Conservation (phyloP, 2,888 invertebrate species). For the Hyposoter dolosus region DNA sequence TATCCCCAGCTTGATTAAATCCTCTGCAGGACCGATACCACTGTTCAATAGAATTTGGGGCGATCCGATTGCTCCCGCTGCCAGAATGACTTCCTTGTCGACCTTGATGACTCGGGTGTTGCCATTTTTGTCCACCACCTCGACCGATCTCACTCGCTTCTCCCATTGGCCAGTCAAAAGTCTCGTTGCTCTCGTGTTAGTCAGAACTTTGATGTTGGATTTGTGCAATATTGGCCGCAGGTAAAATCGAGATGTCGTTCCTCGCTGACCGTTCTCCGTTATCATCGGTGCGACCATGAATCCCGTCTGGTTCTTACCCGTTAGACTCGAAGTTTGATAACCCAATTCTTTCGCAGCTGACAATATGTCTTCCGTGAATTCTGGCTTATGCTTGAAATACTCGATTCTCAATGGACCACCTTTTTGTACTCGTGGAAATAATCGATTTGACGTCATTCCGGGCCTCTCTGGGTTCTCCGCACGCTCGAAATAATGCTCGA, state of each 20-base stretch:
- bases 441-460: slow-evolving; percentile 72
- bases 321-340: slow-evolving; percentile 77
- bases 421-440: slow-evolving; percentile 63
- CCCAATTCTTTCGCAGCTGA: slow-evolving; percentile 82
- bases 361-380: slow-evolving; percentile 77
- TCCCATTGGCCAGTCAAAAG: slow-evolving; percentile 79
- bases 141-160: slow-evolving; percentile 87
- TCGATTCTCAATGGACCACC: slow-evolving; percentile 81
- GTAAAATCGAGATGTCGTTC: slow-evolving; percentile 86
- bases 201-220: slow-evolving; percentile 85
- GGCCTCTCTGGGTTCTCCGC: slow-evolving; percentile 84
- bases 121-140: slow-evolving; percentile 84
- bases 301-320: slow-evolving; percentile 81
- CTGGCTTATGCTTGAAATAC: slow-evolving; percentile 80
- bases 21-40: slow-evolving; percentile 85
- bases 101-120: slow-evolving; percentile 81
- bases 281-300: slow-evolving; percentile 84
- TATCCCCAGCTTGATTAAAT: slow-evolving; percentile 81
- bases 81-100: slow-evolving; percentile 86
- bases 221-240: slow-evolving; percentile 83
- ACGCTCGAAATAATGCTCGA: slow-evolving; percentile 85
- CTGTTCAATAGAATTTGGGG: slow-evolving; percentile 86
- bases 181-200: slow-evolving; percentile 85
- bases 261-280: slow-evolving; percentile 84
- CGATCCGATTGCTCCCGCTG: slow-evolving; percentile 86